These are phyloP conservation scores for Clarias pachynema DNA, from an alignment of 2,797 vertebrate species.

Conservation along the genomic window DNA sequence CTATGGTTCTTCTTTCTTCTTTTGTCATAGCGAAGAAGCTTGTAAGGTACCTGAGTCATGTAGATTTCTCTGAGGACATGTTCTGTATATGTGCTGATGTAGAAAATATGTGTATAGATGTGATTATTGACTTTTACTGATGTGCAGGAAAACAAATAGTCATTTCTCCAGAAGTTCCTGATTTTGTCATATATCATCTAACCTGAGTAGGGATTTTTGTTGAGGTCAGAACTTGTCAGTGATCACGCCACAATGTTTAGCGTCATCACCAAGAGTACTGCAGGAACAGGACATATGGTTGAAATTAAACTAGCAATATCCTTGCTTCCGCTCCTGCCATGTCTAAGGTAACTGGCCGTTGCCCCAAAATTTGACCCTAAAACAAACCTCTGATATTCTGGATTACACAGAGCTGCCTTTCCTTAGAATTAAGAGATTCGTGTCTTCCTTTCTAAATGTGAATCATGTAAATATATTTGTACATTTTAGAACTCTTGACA, in stretches of 20 bases:
- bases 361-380: conserved; percentile 28
- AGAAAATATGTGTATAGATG: conserved; percentile 8
- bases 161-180: neutral
- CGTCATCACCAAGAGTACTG: conserved; percentile 4
- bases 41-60: conserved; percentile 11
- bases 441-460: neutral
- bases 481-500: neutral
- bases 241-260: conserved; percentile 5
- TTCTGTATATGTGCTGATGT: conserved; percentile 23
- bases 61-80: conserved; percentile 43
- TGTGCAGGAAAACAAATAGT: neutral
- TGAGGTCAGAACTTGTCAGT: neutral
- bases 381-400: neutral
- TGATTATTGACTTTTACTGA: neutral
- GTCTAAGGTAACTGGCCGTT: conserved; percentile 21
- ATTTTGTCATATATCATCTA: neutral
- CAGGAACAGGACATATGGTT: conserved; percentile 25
- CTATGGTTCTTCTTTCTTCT: conserved; percentile 15
- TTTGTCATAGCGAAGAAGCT: conserved; percentile 14
- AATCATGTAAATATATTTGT: neutral
- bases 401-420: conserved; percentile 12
- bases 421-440: neutral
- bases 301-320: conserved; percentile 11
- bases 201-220: neutral
- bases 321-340: conserved; percentile 15